Percentiles rank a stretch among this genome's conserved stretches.
phyloP scores from a whole-genome alignment of 2,888 invertebrate species.

The Coecobrya sp. region DNA sequence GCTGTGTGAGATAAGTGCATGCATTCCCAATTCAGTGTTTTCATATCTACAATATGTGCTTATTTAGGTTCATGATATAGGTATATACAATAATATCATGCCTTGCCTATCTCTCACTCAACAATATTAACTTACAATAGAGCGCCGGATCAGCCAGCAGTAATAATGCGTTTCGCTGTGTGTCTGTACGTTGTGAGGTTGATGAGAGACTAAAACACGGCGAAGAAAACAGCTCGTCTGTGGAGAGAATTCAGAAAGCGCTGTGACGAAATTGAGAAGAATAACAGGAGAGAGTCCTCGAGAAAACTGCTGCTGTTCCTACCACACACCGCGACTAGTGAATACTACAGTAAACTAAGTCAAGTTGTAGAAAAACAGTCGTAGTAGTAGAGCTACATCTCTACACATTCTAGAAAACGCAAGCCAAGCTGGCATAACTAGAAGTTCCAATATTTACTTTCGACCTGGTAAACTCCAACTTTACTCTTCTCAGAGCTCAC shows the following conservation, averaged over 20 bases:
- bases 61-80: no score
- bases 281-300: background rate
- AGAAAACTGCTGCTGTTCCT: background rate
- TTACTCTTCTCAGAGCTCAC: slow-evolving; percentile 15
- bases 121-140: background rate
- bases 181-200: background rate
- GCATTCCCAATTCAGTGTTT: background rate
- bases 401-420: background rate
- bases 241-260: background rate
- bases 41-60: no score
- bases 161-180: background rate
- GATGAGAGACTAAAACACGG: slow-evolving; percentile 12
- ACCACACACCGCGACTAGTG: slow-evolving; percentile 15
- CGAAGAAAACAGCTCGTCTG: slow-evolving; percentile 6
- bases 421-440: background rate
- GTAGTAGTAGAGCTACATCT: background rate
- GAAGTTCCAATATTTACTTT: slow-evolving; percentile 73
- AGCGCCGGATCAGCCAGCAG: background rate
- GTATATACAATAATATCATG: no score
- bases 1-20: background rate
- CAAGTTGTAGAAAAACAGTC: background rate
- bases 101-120: background rate
- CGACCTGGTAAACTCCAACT: slow-evolving; percentile 77
- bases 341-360: slow-evolving; percentile 18
- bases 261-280: background rate